Conservation (phyloP, 2,797 vertebrate genomes). For the Coranthus polyacanthus region DNA sequence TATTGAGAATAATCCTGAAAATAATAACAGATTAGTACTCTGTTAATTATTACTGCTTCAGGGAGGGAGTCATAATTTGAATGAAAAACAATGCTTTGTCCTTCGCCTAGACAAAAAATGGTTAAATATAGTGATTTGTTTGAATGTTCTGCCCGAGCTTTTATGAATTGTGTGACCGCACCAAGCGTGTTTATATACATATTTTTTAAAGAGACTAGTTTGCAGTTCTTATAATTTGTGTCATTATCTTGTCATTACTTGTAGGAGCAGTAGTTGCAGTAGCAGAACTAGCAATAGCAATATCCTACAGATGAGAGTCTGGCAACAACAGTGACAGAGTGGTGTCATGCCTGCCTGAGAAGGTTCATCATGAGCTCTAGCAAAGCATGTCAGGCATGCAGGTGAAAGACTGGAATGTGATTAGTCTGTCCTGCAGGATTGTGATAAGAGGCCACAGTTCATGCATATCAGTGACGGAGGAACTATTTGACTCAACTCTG, state of each 20-base stretch:
- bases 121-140: no score
- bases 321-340: slow-evolving; percentile 72
- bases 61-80: no score
- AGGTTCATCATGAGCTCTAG: slow-evolving; percentile 80
- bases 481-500: slow-evolving; percentile 66
- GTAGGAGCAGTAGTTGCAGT: neutral
- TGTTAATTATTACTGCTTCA: no score
- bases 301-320: slow-evolving; percentile 58
- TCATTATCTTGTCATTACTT: neutral
- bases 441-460: slow-evolving; percentile 86
- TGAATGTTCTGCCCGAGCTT: no score
- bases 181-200: slow-evolving; percentile 18
- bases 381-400: slow-evolving; percentile 84
- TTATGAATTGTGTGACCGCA: slow-evolving; percentile 1
- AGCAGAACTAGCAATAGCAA: slow-evolving; percentile 37
- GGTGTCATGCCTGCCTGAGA: slow-evolving; percentile 82
- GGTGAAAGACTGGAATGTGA: slow-evolving; percentile 86
- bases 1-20: no score
- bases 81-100: no score
- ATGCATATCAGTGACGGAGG: slow-evolving; percentile 71
- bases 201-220: no score
- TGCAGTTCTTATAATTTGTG: slow-evolving; percentile 14
- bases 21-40: no score
- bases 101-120: no score
- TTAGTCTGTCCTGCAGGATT: slow-evolving; percentile 85